Percentiles rank a stretch among this genome's conserved stretches.
Evolutionary conservation across 1,140 invertebrate species (phyloP).

Genomic region (Drosophila lini): DNA sequence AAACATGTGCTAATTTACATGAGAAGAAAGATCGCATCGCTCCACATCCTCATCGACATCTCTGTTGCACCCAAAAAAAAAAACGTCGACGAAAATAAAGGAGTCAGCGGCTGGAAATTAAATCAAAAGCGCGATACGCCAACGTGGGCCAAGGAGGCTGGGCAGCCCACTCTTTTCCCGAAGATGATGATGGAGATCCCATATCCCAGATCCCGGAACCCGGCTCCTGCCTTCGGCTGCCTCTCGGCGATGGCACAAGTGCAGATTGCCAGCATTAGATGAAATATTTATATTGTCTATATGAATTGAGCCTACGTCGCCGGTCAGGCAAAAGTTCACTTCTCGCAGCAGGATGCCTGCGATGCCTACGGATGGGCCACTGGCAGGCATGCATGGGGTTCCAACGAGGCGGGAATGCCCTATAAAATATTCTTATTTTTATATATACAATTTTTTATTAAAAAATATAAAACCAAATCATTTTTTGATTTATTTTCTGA

Average conservation of each 20-base stretch:
- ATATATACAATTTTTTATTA: neutral
- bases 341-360: constrained; percentile 73
- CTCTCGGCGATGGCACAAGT: constrained; percentile 76
- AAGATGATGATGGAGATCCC: constrained; percentile 57
- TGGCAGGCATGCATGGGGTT: neutral
- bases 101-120: constrained; percentile 67
- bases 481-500: neutral
- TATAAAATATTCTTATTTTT: neutral
- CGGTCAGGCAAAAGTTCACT: constrained; percentile 65
- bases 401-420: neutral
- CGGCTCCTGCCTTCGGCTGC: constrained; percentile 15
- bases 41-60: constrained; percentile 69
- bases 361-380: constrained; percentile 18
- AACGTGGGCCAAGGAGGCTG: constrained; percentile 57
- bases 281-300: constrained; percentile 83
- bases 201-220: constrained; percentile 26
- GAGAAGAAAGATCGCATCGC: constrained; percentile 71
- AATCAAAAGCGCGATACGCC: constrained; percentile 80
- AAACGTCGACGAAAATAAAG: constrained; percentile 14
- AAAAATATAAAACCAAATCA: rapidly evolving
- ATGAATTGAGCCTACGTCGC: constrained; percentile 77
- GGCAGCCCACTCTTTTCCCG: constrained; percentile 54
- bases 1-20: constrained; percentile 83
- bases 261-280: constrained; percentile 84
- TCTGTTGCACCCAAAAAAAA: constrained; percentile 59